Base-by-base conservation (phyloP, 2,113 vertebrate genomes). In the Ariopsis seemanni region DNA sequence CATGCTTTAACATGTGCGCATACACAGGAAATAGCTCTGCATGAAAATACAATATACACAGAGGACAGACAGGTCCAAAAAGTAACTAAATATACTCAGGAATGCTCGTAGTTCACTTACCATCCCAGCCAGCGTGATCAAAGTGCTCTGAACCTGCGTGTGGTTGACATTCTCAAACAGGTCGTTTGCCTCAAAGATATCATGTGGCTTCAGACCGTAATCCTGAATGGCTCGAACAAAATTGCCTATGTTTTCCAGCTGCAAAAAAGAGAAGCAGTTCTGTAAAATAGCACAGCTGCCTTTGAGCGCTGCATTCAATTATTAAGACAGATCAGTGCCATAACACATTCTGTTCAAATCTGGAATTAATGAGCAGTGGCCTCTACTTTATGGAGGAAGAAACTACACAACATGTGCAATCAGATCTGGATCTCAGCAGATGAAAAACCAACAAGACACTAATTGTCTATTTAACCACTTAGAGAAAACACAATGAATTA, bases 181-280 rank as follows among this genome's bases (percentile, higher is more conserved):
- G 89, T 99, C 98, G 0, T 98, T 99, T 93, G 98, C 97, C 90
- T 99, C 98, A 1, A 99, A 99, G 92, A 97, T 94, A 93, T 99
- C 98, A 0, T 97, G 95, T 25, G 94, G 96, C 93, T 92, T 97
- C 93, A 99, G 93, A 52, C 98, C 98, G 0, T 97, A 99, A 22
- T 95, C 96, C 0, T 96, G 97, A 93, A 97, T 97, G 83, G 95
- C 97, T 71, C 96, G 94, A 88, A 98, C 96, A 91, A 99, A 99
- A 86, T 99, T 97, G 57, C 97, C 96, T 0, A 99, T 98, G 92
- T 99, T 99, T 93, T 98, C 98, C 94, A 99, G 93, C 97, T 98
- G 93, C 0, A 81, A 87, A 80, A 80, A 86, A 88, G 27, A 88
- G 30, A 78, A 2, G 11, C 22, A 14, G 11, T 34, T 10, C 42